Percentiles rank a stretch among this genome's conserved stretches.
Evolutionary conservation across 2,888 invertebrate genomes (phyloP).

Genomic region (Mayetiola destructor): DNA sequence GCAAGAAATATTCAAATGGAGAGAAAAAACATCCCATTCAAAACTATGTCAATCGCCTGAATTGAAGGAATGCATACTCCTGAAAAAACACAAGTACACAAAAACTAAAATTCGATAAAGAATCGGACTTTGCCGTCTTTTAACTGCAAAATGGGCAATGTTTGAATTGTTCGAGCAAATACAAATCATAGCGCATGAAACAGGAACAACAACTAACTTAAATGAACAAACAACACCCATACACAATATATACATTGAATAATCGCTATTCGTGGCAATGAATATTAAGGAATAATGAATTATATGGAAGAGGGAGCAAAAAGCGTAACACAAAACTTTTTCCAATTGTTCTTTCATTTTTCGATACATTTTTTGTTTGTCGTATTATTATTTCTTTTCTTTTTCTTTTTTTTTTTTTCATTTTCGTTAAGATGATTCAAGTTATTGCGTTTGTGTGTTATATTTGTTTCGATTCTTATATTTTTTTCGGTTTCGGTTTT

Average conservation of each 20-base stretch:
- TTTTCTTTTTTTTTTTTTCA: neutral
- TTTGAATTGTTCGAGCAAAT: no score
- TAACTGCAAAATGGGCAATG: no score
- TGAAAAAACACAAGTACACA: neutral
- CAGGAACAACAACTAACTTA: no score
- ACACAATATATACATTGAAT: neutral
- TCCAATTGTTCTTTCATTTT: neutral
- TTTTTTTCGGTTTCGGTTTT: neutral
- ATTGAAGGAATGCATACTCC: neutral
- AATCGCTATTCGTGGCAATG: neutral
- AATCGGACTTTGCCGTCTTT: neutral
- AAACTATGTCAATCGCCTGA: neutral
- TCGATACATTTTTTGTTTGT: neutral
- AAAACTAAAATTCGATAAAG: neutral
- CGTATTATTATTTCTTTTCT: neutral
- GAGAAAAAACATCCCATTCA: neutral
- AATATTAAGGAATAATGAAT: neutral
- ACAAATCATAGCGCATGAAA: constrained; percentile 3
- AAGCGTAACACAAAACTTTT: constrained; percentile 11
- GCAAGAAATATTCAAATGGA: neutral
- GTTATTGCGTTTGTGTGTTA: no score
- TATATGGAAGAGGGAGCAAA: constrained; percentile 6
- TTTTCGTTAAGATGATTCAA: no score
- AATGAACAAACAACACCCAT: no score
- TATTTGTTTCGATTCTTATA: neutral